Conservation (phyloP, 2,113 vertebrate species). For the Ageneiosus marmoratus region DNA sequence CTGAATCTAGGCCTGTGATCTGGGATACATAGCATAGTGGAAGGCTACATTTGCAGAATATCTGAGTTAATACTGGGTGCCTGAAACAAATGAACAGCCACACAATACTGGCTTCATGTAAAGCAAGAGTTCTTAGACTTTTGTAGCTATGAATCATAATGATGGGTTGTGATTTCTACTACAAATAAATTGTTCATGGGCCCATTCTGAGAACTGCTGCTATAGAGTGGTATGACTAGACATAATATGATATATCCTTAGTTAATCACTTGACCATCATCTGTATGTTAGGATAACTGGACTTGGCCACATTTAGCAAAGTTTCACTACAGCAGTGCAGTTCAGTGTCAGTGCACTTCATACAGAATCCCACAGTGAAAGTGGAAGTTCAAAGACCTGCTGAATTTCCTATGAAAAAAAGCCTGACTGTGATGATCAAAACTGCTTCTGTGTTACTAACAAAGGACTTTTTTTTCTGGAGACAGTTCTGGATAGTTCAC, state of each 20-base stretch:
- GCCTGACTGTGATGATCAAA: neutral
- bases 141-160: neutral
- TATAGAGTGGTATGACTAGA: neutral
- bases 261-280: neutral
- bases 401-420: neutral
- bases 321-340: neutral
- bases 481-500: neutral
- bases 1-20: too few species aligned
- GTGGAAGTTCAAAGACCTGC: constrained; percentile 10
- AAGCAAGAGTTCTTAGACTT: too few species aligned
- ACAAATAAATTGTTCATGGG: neutral
- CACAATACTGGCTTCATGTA: too few species aligned
- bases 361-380: neutral
- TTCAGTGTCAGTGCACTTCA: neutral
- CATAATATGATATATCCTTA: neutral
- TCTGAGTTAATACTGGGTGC: too few species aligned
- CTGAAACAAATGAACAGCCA: too few species aligned
- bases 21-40: too few species aligned
- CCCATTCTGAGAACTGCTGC: neutral
- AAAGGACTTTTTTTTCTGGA: constrained; percentile 9
- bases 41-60: too few species aligned
- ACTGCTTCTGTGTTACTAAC: constrained; percentile 5
- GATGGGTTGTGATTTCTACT: neutral
- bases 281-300: neutral
- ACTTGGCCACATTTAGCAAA: neutral